Evolutionary conservation across 2,888 invertebrate genomes (phyloP).

Genomic region (Athalia cordata): DNA sequence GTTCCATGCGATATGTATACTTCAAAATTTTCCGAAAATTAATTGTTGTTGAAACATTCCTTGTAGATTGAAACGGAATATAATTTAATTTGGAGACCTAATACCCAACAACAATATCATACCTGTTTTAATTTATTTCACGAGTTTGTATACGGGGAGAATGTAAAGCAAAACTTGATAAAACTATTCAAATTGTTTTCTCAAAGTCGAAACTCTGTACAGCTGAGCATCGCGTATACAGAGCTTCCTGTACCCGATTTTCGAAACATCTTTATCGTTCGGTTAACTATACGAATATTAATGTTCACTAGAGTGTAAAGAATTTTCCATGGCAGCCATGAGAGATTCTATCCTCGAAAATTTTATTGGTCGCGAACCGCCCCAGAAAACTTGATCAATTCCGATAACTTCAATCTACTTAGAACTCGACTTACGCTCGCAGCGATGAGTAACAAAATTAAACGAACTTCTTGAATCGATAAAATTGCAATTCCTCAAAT

Average conservation of each 20-base stretch:
- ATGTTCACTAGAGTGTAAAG: slow-evolving; percentile 8
- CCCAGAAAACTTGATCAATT: slow-evolving; percentile 19
- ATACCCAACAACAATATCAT: not conserved
- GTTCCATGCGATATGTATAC: not conserved
- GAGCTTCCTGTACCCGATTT: not conserved
- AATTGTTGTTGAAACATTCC: too few relatives aligned
- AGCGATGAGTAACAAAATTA: slow-evolving; percentile 11
- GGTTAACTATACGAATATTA: slow-evolving; percentile 10
- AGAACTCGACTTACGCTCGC: not conserved
- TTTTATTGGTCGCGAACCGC: not conserved
- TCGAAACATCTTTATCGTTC: not conserved
- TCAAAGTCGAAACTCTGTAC: not conserved
- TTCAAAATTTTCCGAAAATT: not conserved
- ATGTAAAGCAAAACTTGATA: slow-evolving; percentile 11
- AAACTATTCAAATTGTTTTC: slow-evolving; percentile 25
- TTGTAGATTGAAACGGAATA: not conserved
- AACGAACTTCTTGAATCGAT: slow-evolving; percentile 12
- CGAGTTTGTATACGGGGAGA: not conserved
- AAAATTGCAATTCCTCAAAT: not conserved
- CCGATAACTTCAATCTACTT: slow-evolving; percentile 10
- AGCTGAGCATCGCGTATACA: not conserved
- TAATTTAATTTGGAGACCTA: not conserved
- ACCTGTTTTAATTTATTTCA: not conserved
- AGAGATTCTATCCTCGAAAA: too few relatives aligned
- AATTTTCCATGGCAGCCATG: not conserved